Conservation (phyloP, 2,113 vertebrate species). For the Nematolebias whitei region DNA sequence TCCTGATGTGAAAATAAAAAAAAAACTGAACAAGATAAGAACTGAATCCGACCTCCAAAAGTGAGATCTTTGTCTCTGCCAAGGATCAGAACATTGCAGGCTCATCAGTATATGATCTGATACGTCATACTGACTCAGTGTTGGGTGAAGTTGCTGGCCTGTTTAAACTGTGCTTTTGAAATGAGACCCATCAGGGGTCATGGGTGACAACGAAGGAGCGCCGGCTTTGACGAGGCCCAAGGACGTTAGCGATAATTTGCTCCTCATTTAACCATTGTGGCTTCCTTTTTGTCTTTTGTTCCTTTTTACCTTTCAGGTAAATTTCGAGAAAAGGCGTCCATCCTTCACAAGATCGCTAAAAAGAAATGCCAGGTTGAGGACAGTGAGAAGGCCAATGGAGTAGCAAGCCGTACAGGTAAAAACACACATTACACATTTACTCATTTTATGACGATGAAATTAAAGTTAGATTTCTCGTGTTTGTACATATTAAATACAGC, state of each 20-base stretch:
- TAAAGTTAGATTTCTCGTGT: not conserved
- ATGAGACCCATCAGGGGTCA: conserved; percentile 47
- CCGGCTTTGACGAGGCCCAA: conserved; percentile 19
- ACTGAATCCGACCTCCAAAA: conserved; percentile 44
- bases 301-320: conserved; percentile 82
- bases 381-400: conserved; percentile 90
- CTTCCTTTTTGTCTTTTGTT: not conserved
- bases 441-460: not conserved
- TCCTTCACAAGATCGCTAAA: conserved; percentile 98
- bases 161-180: conserved; percentile 40
- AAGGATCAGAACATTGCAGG: conserved; percentile 60
- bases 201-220: conserved; percentile 38
- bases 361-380: conserved; percentile 98
- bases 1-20: conserved; percentile 29
- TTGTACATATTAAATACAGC: no score
- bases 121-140: conserved; percentile 45
- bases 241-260: conserved; percentile 14
- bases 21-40: conserved; percentile 21
- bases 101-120: conserved; percentile 68
- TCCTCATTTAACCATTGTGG: conserved; percentile 6
- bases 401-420: conserved; percentile 87
- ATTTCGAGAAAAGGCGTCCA: conserved; percentile 96
- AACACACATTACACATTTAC: conserved; percentile 1
- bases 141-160: conserved; percentile 25
- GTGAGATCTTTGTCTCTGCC: conserved; percentile 41